These are phyloP conservation scores for Limonius californicus DNA, from an alignment of 1,140 invertebrate genomes.

Conservation along the genomic window DNA sequence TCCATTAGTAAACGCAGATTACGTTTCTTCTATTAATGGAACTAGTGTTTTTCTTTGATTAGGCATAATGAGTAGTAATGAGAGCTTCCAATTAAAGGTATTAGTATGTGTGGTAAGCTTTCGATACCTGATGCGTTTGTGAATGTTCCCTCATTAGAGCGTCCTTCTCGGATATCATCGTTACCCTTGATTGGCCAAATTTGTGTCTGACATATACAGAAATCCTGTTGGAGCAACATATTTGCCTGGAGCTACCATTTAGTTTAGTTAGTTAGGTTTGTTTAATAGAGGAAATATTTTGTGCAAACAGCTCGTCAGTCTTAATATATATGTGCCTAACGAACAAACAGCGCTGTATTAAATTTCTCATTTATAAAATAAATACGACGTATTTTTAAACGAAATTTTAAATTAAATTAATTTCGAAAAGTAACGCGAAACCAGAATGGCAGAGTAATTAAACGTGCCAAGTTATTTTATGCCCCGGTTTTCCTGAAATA, in stretches of 20 bases:
- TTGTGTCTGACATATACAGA: conserved; percentile 8
- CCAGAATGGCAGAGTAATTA: too few species aligned
- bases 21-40: too few species aligned
- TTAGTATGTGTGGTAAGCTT: neutral
- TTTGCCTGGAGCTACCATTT: conserved; percentile 2
- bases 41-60: too few species aligned
- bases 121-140: conserved; percentile 4
- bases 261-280: conserved; percentile 14
- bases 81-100: too few species aligned
- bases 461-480: too few species aligned
- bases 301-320: conserved; percentile 4
- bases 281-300: conserved; percentile 12
- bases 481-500: too few species aligned
- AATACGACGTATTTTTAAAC: neutral
- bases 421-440: too few species aligned
- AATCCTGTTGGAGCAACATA: neutral
- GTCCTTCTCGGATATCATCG: neutral
- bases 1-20: too few species aligned
- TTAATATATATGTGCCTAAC: conserved; percentile 1
- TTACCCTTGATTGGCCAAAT: conserved; percentile 6
- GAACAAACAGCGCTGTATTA: neutral
- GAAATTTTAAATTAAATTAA: too few species aligned
- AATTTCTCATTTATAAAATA: conserved; percentile 6
- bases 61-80: too few species aligned
- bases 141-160: conserved; percentile 5